Base-by-base conservation (phyloP, 2,113 vertebrate species). In the Aix galericulata region DNA sequence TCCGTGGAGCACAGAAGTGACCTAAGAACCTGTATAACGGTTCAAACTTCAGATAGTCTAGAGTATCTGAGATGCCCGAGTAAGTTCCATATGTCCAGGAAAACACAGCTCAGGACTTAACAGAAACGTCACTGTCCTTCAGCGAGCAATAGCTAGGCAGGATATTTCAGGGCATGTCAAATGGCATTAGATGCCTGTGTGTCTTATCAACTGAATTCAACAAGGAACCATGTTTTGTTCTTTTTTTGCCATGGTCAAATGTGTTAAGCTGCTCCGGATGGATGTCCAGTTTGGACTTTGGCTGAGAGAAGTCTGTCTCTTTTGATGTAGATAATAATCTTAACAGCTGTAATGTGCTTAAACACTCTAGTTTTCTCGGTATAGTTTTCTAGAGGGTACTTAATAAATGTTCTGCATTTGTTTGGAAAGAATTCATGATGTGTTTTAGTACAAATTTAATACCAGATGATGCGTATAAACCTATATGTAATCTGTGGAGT, bases 21-120 rank as follows among this genome's bases (percentile, higher is more conserved):
- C 12, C 21, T 12, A 75, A 12, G 26, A 64, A n/a, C 21, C 36
- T 52, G 8, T 84, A 63, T 46, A 69, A 48, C 59, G 56, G 48
- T 42, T 82, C 55, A 86, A 8, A n/a, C 36, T 68, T 75, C n/a
- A 29, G 31, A 8, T 79, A 17, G 27, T 64, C 56, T 66, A 79
- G 34, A 13, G 1, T 75, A 11, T 72, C 40, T 58, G 0, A 81
- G 29, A 20, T 89, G 27, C 23, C 20, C 0, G 0, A 46, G 8
- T 92, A 73, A 38, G 69, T 86, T 80, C 73, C 58, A 1, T 53
- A 3, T 58, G 55, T 34, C 15, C 38, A 62, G 17, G 69, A 31
- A 91, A 46, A 15, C 63, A 34, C 9, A 74, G 8, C 11, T 21
- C 1, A 1, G 58, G 32, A 23, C 29, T 17, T 85, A 9, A 9